These are phyloP conservation scores for Lethrus apterus DNA, from an alignment of 1,140 invertebrate species.

Conservation along the genomic window DNA sequence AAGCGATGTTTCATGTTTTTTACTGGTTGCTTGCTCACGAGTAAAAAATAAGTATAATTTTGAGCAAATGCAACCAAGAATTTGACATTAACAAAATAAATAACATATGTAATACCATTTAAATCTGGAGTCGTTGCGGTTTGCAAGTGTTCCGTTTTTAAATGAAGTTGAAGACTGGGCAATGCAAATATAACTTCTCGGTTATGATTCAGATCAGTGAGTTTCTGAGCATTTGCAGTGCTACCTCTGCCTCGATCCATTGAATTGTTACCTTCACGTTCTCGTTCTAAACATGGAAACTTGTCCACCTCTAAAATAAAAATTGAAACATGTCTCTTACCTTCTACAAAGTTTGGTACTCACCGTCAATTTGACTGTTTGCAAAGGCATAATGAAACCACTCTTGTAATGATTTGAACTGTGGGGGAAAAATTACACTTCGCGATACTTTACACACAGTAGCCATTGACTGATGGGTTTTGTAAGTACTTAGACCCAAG, in stretches of 20 bases:
- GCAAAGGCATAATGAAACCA: constrained; percentile 97
- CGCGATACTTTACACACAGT: constrained; percentile 87
- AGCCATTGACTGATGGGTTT: constrained; percentile 78
- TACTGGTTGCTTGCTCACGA: too few relatives aligned
- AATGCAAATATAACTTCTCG: constrained; percentile 93
- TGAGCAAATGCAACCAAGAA: too few relatives aligned
- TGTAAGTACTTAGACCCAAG: constrained; percentile 64
- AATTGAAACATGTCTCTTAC: background rate
- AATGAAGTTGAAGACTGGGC: constrained; percentile 83
- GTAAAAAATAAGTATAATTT: too few relatives aligned
- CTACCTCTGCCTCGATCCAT: constrained; percentile 42
- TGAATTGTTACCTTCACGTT: constrained; percentile 50
- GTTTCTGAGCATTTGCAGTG: constrained; percentile 46
- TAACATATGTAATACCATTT: too few relatives aligned
- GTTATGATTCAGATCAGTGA: constrained; percentile 78
- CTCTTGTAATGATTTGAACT: constrained; percentile 87
- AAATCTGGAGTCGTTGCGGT: constrained; percentile 61
- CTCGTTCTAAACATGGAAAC: constrained; percentile 78
- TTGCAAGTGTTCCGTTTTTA: constrained; percentile 90
- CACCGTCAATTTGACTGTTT: constrained; percentile 88
- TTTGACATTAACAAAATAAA: too few relatives aligned
- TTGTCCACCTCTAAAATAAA: constrained; percentile 67
- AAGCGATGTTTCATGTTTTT: too few relatives aligned
- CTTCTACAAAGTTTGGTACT: constrained; percentile 22
- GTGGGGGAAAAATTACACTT: constrained; percentile 87